A percentile compares a stretch with the other conserved stretches of the same genome.
phyloP scores from a whole-genome alignment of 2,113 vertebrate species.

The Boleophthalmus pectinirostris region DNA sequence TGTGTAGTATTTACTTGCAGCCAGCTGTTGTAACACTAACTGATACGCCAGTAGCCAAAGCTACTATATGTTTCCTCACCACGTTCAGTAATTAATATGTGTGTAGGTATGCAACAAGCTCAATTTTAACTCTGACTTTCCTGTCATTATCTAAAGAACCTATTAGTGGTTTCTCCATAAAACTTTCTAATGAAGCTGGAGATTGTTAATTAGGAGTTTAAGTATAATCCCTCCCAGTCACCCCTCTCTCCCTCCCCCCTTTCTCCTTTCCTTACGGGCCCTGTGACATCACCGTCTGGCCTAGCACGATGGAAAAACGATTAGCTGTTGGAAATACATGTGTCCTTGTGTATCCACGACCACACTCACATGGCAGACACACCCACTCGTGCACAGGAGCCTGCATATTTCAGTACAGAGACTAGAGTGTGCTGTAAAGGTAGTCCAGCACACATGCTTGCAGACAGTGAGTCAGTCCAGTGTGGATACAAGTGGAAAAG shows the following conservation, averaged over 20 bases:
- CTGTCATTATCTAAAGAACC: constrained; percentile 42
- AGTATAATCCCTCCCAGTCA: constrained; percentile 10
- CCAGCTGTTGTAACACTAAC: constrained; percentile 42
- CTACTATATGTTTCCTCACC: constrained; percentile 12
- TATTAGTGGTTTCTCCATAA: constrained; percentile 50
- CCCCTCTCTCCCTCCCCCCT: constrained; percentile 2
- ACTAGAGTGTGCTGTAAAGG: constrained; percentile 14
- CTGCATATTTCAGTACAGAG: constrained; percentile 45
- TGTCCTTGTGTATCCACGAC: constrained; percentile 24
- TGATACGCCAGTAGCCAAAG: constrained; percentile 9
- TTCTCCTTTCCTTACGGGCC: constrained; percentile 6
- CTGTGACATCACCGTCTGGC: constrained; percentile 69
- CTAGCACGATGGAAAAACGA: constrained; percentile 60
- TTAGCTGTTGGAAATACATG: constrained; percentile 48
- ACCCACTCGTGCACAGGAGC: constrained; percentile 32
- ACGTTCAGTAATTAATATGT: constrained; percentile 11
- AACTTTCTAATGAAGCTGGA: constrained; percentile 34
- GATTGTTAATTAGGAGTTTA: constrained; percentile 29
- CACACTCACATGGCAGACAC: constrained; percentile 51
- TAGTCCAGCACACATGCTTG: constrained; percentile 8
- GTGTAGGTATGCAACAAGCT: constrained; percentile 30
- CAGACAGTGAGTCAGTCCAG: constrained; percentile 41
- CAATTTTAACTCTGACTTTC: constrained; percentile 37
- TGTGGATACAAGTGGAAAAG: constrained; percentile 38
- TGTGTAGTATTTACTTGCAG: not conserved